These are phyloP conservation scores for Ips typographus DNA, from an alignment of 1,140 invertebrate species.

Conservation along the genomic window DNA sequence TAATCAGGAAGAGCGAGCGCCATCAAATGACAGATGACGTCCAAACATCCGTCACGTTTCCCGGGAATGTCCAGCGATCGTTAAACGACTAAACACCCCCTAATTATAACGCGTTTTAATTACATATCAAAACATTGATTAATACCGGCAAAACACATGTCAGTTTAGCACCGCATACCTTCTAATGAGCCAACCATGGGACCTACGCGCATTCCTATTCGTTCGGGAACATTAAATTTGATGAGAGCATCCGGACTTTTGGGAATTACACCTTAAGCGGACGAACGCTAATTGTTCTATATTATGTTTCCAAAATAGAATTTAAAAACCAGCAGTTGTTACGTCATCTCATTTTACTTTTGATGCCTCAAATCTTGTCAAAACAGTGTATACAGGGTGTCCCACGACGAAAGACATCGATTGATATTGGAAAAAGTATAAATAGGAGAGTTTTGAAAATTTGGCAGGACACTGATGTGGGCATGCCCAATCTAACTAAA, in stretches of 20 bases:
- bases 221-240: slow-evolving; percentile 45
- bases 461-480: too few species aligned
- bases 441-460: too few species aligned
- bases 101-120: slow-evolving; percentile 47
- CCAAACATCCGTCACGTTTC: neutral
- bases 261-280: neutral
- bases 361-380: too few species aligned
- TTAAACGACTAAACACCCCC: slow-evolving; percentile 19
- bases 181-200: slow-evolving; percentile 49
- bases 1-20: slow-evolving; percentile 1
- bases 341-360: too few species aligned
- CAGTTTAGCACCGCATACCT: slow-evolving; percentile 53
- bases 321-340: too few species aligned
- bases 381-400: too few species aligned
- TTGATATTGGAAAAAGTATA: too few species aligned
- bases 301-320: too few species aligned
- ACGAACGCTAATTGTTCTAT: too few species aligned
- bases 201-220: slow-evolving; percentile 32
- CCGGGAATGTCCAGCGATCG: slow-evolving; percentile 38
- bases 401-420: too few species aligned
- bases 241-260: slow-evolving; percentile 46
- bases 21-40: slow-evolving; percentile 3
- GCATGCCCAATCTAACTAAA: too few species aligned
- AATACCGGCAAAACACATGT: slow-evolving; percentile 51
- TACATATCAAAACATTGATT: slow-evolving; percentile 49